Evolutionary conservation across 1,140 invertebrate genomes (phyloP), one percentile per base, ranked within the genome.

Genomic region (Uloborus diversus): DNA sequence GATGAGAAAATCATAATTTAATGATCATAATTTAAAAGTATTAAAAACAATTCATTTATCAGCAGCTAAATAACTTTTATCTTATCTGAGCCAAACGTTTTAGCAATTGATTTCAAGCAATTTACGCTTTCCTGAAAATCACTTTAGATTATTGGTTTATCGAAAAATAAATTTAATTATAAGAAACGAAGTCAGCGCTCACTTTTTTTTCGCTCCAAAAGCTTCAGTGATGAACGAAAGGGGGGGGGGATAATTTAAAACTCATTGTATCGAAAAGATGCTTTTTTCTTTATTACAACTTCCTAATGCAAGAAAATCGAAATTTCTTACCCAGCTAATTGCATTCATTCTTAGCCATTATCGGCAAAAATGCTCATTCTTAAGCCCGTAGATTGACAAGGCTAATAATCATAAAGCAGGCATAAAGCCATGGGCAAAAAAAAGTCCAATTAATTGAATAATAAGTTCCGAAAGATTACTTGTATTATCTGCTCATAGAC

Each of bases 151-250:
- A 78, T 78, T 78, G 73, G 62, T 78, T 78, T 78, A 78, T 78
- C 42, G 73, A 78, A 78, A 78, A 78, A 78, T 51, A 78, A 78
- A 78, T 78, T 78, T 78, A 78, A 78, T 78, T 78, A 78, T 56
- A 30, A 65, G 47, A 65, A 66, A 65, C 49, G 59, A 35, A 78
- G 25, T 42, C 32, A 23, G 23, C n/a, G 49, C 20, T 53, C 13
- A 53, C n/a, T 20, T 53, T 53, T 53, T 53, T 17, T 20, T 17
- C 37, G 37, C 37, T 17, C 7, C 17, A 17, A 42, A 42, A 42
- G n/a, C n/a, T n/a, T n/a, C n/a, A n/a, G n/a, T n/a, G n/a, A n/a
- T n/a, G n/a, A 17, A 42, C 17, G 17, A 13, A 13, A 42, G 37
- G 37, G 17, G 17, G 49, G 49, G n/a, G 11, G 20, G 7, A 17